Evolutionary conservation across 2,888 invertebrate genomes (phyloP).

Genomic region (Caenorhabditis japonica): DNA sequence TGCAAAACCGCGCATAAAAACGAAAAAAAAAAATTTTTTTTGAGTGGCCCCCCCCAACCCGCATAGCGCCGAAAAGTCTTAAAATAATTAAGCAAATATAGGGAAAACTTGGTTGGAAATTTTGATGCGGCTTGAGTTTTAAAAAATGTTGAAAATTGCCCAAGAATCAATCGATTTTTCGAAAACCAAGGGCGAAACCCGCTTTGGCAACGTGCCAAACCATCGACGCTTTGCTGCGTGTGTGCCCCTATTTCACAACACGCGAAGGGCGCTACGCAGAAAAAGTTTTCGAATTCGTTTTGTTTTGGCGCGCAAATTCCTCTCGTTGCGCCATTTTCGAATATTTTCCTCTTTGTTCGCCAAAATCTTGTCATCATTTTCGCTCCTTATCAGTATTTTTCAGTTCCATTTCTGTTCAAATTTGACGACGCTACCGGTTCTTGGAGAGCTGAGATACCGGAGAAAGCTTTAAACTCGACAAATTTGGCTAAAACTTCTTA

Average conservation of each 20-base stretch:
- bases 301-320: constrained; percentile 51
- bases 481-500: too few relatives aligned
- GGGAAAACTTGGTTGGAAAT: background rate
- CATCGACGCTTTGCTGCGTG: constrained; percentile 20
- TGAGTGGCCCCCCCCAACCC: too few relatives aligned
- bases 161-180: constrained; percentile 19
- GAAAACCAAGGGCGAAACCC: background rate
- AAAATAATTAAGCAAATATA: constrained; percentile 2
- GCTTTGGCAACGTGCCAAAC: constrained; percentile 51
- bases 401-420: background rate
- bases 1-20: too few relatives aligned
- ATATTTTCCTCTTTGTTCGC: constrained; percentile 1
- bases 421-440: too few relatives aligned
- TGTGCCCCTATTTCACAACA: constrained; percentile 39
- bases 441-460: too few relatives aligned
- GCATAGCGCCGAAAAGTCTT: background rate
- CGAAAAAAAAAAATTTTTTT: too few relatives aligned
- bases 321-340: constrained; percentile 34
- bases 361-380: constrained; percentile 35
- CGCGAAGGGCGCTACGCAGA: constrained; percentile 42
- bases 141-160: background rate
- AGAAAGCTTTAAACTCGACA: background rate
- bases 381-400: background rate
- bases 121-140: background rate
- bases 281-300: constrained; percentile 39